Evolutionary conservation across 2,888 invertebrate genomes (phyloP).

Genomic region (Anorthoa munda): DNA sequence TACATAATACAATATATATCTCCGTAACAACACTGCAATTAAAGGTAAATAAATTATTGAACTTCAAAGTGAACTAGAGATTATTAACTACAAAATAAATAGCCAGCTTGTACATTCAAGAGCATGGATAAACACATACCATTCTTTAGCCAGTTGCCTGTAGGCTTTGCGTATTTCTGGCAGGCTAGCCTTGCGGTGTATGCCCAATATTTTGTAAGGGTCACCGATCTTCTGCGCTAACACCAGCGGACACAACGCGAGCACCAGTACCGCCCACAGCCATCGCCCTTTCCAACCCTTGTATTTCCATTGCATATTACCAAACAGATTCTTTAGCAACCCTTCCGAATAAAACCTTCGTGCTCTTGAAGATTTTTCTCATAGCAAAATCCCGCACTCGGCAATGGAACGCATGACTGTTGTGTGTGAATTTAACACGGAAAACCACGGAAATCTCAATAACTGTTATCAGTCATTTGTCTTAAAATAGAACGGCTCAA

Average conservation of each 20-base stretch:
- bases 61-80: background rate
- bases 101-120: background rate
- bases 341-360: conserved; percentile 69
- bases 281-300: conserved; percentile 83
- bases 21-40: conserved; percentile 8
- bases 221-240: conserved; percentile 92
- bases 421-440: conserved; percentile 71
- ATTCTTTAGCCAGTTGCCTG: conserved; percentile 97
- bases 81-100: conserved; percentile 10
- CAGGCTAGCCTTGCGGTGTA: conserved; percentile 93
- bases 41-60: conserved; percentile 16
- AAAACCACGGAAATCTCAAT: conserved; percentile 76
- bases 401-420: conserved; percentile 75
- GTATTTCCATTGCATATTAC: conserved; percentile 89
- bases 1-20: background rate
- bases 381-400: conserved; percentile 70
- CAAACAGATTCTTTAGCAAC: conserved; percentile 68
- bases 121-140: conserved; percentile 89
- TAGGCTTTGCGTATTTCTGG: conserved; percentile 97
- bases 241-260: conserved; percentile 75
- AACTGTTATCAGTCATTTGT: conserved; percentile 87
- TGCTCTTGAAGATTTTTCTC: conserved; percentile 77
- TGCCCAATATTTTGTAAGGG: conserved; percentile 96
- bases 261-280: conserved; percentile 77
- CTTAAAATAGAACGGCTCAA: conserved; percentile 88